Percentiles rank a stretch among this genome's conserved stretches.
These are phyloP conservation scores for Antheraea yamamai DNA, from an alignment of 2,888 invertebrate genomes.

Conservation along the genomic window DNA sequence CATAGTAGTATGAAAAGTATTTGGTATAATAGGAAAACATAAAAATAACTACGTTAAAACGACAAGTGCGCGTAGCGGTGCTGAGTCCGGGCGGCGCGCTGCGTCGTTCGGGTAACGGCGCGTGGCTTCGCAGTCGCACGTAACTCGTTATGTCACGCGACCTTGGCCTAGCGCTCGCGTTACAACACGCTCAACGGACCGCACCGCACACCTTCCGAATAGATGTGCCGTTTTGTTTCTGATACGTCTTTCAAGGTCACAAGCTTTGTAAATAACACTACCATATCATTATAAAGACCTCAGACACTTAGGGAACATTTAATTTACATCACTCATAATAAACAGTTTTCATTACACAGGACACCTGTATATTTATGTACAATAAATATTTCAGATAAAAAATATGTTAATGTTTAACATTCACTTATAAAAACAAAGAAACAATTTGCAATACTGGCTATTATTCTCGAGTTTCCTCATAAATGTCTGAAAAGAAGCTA, in stretches of 20 bases:
- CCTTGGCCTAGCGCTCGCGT: conserved; percentile 72
- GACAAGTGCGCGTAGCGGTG: conserved; percentile 22
- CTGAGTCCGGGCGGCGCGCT: conserved; percentile 21
- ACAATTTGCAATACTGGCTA: too few species aligned
- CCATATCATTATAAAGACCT: not conserved
- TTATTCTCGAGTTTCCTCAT: too few species aligned
- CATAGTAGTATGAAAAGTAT: not conserved
- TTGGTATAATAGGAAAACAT: not conserved
- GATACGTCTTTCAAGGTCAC: conserved; percentile 29
- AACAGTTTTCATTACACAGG: not conserved
- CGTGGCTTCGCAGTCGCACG: conserved; percentile 35
- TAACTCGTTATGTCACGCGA: conserved; percentile 60
- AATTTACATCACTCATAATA: not conserved
- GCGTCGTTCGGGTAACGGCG: conserved; percentile 27
- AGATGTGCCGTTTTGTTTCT: conserved; percentile 39
- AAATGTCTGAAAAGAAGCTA: too few species aligned
- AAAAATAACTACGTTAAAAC: conserved; percentile 18
- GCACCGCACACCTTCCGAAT: conserved; percentile 42
- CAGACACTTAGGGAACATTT: not conserved
- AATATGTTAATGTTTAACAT: too few species aligned
- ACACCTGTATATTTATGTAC: not conserved
- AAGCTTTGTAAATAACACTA: conserved; percentile 13
- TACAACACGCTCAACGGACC: conserved; percentile 54
- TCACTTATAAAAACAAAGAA: too few species aligned
- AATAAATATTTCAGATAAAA: not conserved